Percentiles rank a stretch among this genome's conserved stretches.
Evolutionary conservation across 1,140 invertebrate genomes (phyloP).

Genomic region (Procambarus virginalis): DNA sequence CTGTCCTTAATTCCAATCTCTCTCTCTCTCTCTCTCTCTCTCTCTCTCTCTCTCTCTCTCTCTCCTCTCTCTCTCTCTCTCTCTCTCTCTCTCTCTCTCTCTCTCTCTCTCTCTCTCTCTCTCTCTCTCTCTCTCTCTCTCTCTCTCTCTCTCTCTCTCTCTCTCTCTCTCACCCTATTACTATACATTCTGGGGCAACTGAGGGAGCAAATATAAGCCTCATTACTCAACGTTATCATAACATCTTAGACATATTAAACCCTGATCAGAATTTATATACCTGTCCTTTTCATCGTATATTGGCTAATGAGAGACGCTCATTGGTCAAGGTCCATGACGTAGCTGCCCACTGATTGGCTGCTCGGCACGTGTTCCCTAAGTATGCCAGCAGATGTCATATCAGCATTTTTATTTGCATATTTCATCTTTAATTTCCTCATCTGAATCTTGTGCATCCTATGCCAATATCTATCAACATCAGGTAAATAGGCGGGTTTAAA

Average conservation of each 20-base stretch:
- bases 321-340: conserved; percentile 49
- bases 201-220: neutral
- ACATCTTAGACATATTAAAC: conserved; percentile 13
- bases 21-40: too few species aligned
- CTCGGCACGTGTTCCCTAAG: conserved; percentile 56
- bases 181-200: too few species aligned
- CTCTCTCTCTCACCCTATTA: too few species aligned
- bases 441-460: too few species aligned
- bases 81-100: neutral
- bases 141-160: conserved; percentile 20
- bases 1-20: too few species aligned
- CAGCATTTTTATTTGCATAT: neutral
- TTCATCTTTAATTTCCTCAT: too few species aligned
- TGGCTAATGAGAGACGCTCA: neutral
- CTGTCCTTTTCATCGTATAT: neutral
- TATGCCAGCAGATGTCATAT: conserved; percentile 11
- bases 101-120: conserved; percentile 10
- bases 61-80: neutral
- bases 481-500: neutral
- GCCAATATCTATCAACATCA: too few species aligned
- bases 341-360: conserved; percentile 32
- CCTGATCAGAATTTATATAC: conserved; percentile 2
- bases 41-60: too few species aligned
- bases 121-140: conserved; percentile 23
- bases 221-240: conserved; percentile 15